Evolutionary conservation across 2,113 vertebrate species (phyloP), one percentile per base, ranked within the genome.

Genomic region (Noctilio leporinus): DNA sequence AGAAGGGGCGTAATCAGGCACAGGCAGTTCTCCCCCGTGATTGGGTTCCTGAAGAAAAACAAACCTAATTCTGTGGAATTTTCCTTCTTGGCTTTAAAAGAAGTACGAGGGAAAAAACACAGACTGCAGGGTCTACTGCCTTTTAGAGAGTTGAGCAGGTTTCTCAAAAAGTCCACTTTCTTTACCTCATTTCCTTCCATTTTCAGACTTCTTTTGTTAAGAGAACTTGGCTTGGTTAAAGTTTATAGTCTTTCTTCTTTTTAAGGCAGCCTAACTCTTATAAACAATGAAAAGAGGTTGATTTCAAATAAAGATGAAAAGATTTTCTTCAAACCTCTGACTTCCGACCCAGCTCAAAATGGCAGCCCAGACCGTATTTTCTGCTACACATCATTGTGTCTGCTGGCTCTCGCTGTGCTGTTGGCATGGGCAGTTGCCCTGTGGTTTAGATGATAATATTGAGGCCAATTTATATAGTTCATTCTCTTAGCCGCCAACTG

Each of bases 251-350:
- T 55, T 87, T 76, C 59, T 76, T 51, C 64, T 67, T 65, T 92
- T 43, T 75, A 85, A 80, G 67, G 30, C 33, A 77, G 83, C 72
- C 77, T 70, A 72, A 35, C 43, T 85, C 49, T 35, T 92, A 0
- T 57, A 73, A 57, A 64, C 59, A 51, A 70, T 40, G 40, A 47
- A 35, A 69, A 70, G 40, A 5, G 49, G 16, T 78, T 28, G n/a
- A 90, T 95, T 59, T 93, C 83, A 95, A 65, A 45, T 75, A 22
- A 28, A 91, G 76, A 72, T 69, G 47, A 70, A 86, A 70, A 72
- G 65, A 53, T 70, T 89, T n/a, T 53, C 62, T 62, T 57, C 72
- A 65, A 62, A 65, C 35, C 28, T 20, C 38, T 59, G 30, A 28
- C 47, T 6, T 24, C 28, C 26, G 0, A 2, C 30, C 67, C 33